phyloP scores from a whole-genome alignment of 2,888 invertebrate genomes.

The Dione juno region DNA sequence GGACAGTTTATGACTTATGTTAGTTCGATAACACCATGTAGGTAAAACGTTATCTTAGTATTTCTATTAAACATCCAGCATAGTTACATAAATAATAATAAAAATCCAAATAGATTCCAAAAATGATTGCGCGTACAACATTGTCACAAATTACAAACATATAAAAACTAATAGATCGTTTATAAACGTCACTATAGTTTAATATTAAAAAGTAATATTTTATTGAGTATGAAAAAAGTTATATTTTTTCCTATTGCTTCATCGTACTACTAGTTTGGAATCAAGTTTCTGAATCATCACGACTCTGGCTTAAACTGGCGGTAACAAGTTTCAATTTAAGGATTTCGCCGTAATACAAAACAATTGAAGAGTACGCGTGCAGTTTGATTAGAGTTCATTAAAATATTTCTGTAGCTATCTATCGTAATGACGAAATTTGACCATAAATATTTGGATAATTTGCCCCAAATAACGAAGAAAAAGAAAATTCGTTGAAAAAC shows the following conservation, averaged over 20 bases:
- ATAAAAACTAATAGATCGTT: neutral
- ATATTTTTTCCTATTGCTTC: conserved; percentile 12
- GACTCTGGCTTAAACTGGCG: conserved; percentile 61
- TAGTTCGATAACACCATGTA: too few relatives aligned
- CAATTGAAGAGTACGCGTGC: conserved; percentile 62
- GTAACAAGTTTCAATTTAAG: conserved; percentile 71
- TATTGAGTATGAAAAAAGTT: neutral
- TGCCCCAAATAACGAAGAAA: neutral
- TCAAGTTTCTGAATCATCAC: conserved; percentile 46
- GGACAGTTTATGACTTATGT: too few relatives aligned
- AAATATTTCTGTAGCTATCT: neutral
- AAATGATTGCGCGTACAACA: too few relatives aligned
- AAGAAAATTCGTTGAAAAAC: neutral
- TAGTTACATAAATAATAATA: too few relatives aligned
- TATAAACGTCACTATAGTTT: neutral
- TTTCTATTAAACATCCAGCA: too few relatives aligned
- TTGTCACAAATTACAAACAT: too few relatives aligned
- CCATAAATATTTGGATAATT: neutral
- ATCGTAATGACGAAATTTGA: neutral
- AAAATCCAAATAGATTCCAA: too few relatives aligned
- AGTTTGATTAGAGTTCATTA: conserved; percentile 56
- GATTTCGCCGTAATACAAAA: conserved; percentile 70
- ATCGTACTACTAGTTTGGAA: conserved; percentile 34
- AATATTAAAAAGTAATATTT: neutral
- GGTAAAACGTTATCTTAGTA: too few relatives aligned